Evolutionary conservation across 2,113 vertebrate genomes (phyloP).

Genomic region (Crotalus horridus): DNA sequence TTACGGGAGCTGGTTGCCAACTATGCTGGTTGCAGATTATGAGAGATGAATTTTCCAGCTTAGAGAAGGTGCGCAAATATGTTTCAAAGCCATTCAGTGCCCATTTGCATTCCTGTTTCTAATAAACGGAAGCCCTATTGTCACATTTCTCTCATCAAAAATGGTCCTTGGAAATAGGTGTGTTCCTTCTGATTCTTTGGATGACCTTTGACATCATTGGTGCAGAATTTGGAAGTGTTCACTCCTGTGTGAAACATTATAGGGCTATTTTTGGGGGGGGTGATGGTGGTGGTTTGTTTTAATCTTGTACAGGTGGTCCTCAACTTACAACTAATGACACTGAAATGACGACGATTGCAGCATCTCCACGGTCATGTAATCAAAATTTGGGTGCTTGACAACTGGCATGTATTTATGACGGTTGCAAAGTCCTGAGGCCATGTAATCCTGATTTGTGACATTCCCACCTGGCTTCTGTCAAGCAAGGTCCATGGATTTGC

Average conservation of each 20-base stretch:
- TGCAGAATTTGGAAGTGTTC: background rate
- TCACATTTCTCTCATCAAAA: background rate
- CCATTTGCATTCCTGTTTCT: background rate
- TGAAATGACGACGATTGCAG: background rate
- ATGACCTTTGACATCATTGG: background rate
- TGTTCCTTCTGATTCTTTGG: background rate
- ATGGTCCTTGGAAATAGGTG: background rate
- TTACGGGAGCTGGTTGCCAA: background rate
- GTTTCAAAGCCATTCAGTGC: background rate
- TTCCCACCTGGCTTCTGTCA: background rate
- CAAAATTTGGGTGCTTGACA: background rate
- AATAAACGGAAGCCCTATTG: background rate
- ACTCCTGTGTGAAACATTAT: background rate
- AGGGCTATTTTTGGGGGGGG: background rate
- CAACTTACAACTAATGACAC: background rate
- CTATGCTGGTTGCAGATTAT: background rate
- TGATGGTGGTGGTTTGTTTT: background rate
- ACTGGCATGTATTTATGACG: background rate
- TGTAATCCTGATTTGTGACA: background rate
- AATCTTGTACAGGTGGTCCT: background rate
- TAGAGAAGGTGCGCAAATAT: background rate
- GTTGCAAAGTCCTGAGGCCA: background rate
- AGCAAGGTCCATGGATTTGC: background rate
- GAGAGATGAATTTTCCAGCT: background rate
- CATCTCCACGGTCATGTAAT: background rate